These are phyloP conservation scores for Pyrgus malvae DNA, from an alignment of 2,888 invertebrate genomes.

Conservation along the genomic window DNA sequence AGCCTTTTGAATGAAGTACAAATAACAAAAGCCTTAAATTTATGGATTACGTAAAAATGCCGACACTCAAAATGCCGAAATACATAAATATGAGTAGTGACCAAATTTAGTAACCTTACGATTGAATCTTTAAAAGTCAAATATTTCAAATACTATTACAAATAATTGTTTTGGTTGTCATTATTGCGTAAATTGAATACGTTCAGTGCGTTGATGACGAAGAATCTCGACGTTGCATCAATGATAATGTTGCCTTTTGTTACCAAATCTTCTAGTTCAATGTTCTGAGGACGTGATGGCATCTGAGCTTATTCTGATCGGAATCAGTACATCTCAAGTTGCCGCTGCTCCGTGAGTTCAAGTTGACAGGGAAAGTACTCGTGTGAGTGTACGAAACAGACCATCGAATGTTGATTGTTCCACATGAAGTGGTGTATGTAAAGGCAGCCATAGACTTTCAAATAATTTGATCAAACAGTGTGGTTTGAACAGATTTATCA, in stretches of 20 bases:
- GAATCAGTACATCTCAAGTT: constrained; percentile 16
- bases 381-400: no score
- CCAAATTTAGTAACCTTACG: not conserved
- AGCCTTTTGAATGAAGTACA: no score
- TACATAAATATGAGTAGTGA: not conserved
- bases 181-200: constrained; percentile 6
- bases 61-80: not conserved
- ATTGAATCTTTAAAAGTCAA: not conserved
- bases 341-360: constrained; percentile 1
- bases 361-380: no score
- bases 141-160: not conserved
- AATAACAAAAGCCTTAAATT: not conserved
- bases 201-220: not conserved
- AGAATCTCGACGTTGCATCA: not conserved
- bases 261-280: constrained; percentile 8
- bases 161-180: constrained; percentile 6
- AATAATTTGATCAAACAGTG: no score
- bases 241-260: constrained; percentile 2
- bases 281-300: constrained; percentile 20
- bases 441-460: no score
- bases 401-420: no score
- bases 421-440: no score
- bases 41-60: not conserved
- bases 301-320: constrained; percentile 18
- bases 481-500: no score